Conservation (phyloP, 2,888 invertebrate species). For the Eumacrocentrus americanus region DNA sequence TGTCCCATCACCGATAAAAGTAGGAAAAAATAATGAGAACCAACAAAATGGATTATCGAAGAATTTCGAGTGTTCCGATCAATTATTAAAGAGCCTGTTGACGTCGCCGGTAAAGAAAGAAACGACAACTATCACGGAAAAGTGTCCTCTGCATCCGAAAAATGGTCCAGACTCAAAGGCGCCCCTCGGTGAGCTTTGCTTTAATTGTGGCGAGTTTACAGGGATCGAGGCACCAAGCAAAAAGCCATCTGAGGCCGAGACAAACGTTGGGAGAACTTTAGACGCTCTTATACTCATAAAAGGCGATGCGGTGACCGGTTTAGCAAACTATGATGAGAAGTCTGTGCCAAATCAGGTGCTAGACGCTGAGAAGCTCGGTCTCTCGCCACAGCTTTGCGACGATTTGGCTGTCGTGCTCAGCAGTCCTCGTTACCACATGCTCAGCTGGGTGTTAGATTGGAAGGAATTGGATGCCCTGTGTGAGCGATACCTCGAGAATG, state of each 20-base stretch:
- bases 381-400: conserved; percentile 71
- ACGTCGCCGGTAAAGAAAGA: conserved; percentile 44
- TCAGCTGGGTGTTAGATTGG: conserved; percentile 75
- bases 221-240: conserved; percentile 33
- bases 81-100: conserved; percentile 48
- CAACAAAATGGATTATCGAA: conserved; percentile 40
- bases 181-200: conserved; percentile 47
- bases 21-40: conserved; percentile 38
- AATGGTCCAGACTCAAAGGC: conserved; percentile 31
- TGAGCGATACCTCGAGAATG: conserved; percentile 65
- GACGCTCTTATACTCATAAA: conserved; percentile 64
- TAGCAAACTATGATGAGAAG: conserved; percentile 69
- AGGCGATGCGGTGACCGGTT: conserved; percentile 65
- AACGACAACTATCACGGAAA: conserved; percentile 3
- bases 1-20: conserved; percentile 21
- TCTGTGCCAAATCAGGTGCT: conserved; percentile 67
- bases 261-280: conserved; percentile 63
- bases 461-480: conserved; percentile 66
- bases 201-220: conserved; percentile 49
- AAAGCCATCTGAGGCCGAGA: conserved; percentile 36
- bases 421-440: conserved; percentile 73
- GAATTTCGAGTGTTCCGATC: conserved; percentile 46
- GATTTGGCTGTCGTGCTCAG: conserved; percentile 75
- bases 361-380: conserved; percentile 72
- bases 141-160: conserved; percentile 44